Evolutionary conservation across 2,797 vertebrate species (phyloP), one percentile per base, ranked within the genome.

Genomic region (Petrocephalus sullivani): DNA sequence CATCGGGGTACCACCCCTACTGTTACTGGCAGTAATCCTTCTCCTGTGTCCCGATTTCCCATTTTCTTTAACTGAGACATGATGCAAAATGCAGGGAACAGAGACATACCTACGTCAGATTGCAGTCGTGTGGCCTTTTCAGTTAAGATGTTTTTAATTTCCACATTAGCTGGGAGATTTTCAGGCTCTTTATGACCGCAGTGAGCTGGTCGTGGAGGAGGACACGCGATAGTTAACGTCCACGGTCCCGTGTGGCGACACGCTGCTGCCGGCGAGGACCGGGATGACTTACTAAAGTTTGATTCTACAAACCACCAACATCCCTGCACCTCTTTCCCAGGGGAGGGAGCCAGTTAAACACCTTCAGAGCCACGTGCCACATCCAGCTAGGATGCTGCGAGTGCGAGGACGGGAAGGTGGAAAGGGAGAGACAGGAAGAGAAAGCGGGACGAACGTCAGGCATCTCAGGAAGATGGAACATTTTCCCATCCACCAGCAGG

Each of bases 331-430:
- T n/a, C 71, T 78, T 78, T 46, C 37, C 37, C 16, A 4, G 7
- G 46, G 53, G 6, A 41, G 71, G 58, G 67, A 14, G 71, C 87
- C 64, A 14, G 87, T 85, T 91, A 92, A 91, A 88, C 89, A 86
- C 56, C 91, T 78, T n/a, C 91, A 81, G 10, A 21, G 92, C 94
- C 95, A 94, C 90, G 92, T 88, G 92, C 92, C 95, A 90, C 92
- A 91, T 91, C 89, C 88, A 85, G 46, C 90, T 90, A 92, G 91
- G 92, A 93, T 92, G 93, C 93, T 94, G 93, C 92, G 91, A 71
- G 33, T 37, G 67, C 93, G 91, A 78, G 71, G 71, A 33, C 12
- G 71, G 41, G 16, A 46, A 46, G 37, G 37, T 8, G 71, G 71
- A 37, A 71, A 41, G 53, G 10, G 5, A 54, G 10, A 7, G 6